Conservation (phyloP, 1,140 invertebrate genomes). For the Drosophila arawakana region DNA sequence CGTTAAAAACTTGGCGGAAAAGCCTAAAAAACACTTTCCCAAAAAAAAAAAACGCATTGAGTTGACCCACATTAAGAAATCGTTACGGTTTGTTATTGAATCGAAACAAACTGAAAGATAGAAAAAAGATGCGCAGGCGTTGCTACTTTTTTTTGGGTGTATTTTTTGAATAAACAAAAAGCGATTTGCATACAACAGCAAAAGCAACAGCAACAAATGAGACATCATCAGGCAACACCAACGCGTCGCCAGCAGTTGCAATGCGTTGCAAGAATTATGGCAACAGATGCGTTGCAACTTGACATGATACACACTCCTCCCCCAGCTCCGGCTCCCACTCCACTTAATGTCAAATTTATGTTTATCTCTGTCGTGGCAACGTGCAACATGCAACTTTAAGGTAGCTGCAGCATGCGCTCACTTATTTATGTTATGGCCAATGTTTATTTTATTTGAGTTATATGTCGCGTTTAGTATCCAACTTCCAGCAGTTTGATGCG, state of each 20-base stretch:
- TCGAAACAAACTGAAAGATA: slow-evolving; percentile 1
- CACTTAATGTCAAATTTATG: slow-evolving; percentile 70
- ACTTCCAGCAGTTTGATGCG: slow-evolving; percentile 4
- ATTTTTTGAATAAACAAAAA: slow-evolving; percentile 31
- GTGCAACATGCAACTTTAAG: slow-evolving; percentile 23
- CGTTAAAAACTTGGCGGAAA: slow-evolving; percentile 66
- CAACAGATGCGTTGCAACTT: slow-evolving; percentile 69
- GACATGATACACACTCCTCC: slow-evolving; percentile 18
- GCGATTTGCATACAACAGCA: slow-evolving; percentile 66
- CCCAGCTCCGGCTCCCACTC: background rate
- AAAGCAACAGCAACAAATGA: slow-evolving; percentile 65
- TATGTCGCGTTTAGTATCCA: slow-evolving; percentile 58
- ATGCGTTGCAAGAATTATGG: slow-evolving; percentile 70
- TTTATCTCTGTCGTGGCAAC: slow-evolving; percentile 54
- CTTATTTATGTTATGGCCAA: slow-evolving; percentile 77
- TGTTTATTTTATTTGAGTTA: slow-evolving; percentile 81
- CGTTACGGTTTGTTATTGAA: slow-evolving; percentile 41
- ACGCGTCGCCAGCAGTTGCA: slow-evolving; percentile 29
- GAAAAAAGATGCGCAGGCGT: slow-evolving; percentile 31
- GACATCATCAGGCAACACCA: slow-evolving; percentile 65
- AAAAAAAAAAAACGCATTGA: slow-evolving; percentile 15
- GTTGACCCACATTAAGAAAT: slow-evolving; percentile 67
- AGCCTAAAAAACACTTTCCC: slow-evolving; percentile 75
- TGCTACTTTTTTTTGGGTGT: background rate
- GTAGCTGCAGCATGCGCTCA: slow-evolving; percentile 56